phyloP scores from a whole-genome alignment of 2,797 vertebrate genomes.

The Tarsius wallacei region DNA sequence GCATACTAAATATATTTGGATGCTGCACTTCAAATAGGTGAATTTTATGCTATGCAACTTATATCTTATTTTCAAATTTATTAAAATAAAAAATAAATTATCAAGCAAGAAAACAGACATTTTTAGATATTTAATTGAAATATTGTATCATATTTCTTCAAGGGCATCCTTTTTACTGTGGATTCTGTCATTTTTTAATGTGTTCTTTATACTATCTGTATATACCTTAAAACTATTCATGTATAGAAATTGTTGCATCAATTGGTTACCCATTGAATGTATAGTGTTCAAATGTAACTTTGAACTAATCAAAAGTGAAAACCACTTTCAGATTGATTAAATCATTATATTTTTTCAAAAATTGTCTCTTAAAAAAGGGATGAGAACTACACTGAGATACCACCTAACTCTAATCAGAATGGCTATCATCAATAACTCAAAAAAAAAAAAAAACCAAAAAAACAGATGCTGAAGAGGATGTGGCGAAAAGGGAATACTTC shows the following conservation, averaged over 20 bases:
- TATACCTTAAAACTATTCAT: neutral
- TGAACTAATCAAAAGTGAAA: neutral
- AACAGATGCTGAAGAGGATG: no score
- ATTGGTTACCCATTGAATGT: neutral
- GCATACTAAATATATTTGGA: neutral
- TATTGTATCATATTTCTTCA: neutral
- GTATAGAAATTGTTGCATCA: neutral
- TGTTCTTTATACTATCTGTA: neutral
- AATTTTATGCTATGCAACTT: neutral
- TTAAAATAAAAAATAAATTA: neutral
- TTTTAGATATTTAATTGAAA: neutral
- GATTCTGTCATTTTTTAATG: neutral
- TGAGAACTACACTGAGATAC: no score
- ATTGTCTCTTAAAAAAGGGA: neutral
- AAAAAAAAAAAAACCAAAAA: no score
- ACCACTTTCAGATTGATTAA: neutral
- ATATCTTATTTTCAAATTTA: neutral
- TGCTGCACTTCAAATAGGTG: neutral
- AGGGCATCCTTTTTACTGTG: neutral
- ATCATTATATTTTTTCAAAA: neutral
- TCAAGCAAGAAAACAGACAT: neutral
- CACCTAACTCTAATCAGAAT: no score
- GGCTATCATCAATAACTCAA: no score
- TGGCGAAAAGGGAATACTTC: no score
- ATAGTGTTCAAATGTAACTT: neutral